Percentiles rank a stretch among this genome's conserved stretches.
These are phyloP conservation scores for Gymnarchus niloticus DNA, from an alignment of 2,113 vertebrate species.

Conservation along the genomic window DNA sequence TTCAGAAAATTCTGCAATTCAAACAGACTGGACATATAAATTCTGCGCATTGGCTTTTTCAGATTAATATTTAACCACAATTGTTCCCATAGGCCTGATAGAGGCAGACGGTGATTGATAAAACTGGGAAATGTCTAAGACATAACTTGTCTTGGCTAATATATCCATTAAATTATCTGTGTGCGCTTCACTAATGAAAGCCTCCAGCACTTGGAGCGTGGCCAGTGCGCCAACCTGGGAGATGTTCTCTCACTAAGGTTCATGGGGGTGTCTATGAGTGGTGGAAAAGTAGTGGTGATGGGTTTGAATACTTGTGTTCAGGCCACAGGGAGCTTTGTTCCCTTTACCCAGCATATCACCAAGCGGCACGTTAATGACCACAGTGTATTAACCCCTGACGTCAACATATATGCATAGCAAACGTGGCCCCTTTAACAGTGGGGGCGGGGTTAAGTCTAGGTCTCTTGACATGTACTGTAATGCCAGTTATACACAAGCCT, in stretches of 20 bases:
- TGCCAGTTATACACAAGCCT: background rate
- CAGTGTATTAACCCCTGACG: background rate
- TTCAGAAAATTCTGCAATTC: background rate
- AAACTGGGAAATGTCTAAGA: constrained; percentile 38
- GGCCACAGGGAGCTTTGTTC: background rate
- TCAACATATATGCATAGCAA: background rate
- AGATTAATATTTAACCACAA: constrained; percentile 37
- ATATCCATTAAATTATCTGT: constrained; percentile 37
- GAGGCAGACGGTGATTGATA: constrained; percentile 37
- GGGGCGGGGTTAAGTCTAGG: background rate
- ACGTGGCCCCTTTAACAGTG: background rate
- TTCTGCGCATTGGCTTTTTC: constrained; percentile 12
- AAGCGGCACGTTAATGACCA: background rate
- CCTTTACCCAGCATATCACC: background rate
- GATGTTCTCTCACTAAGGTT: constrained; percentile 10
- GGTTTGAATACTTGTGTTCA: background rate
- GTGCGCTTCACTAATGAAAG: constrained; percentile 31
- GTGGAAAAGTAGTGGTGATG: background rate
- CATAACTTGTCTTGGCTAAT: constrained; percentile 37
- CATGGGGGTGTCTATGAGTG: background rate
- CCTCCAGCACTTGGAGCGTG: constrained; percentile 26
- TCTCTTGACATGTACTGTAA: background rate
- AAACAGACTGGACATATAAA: background rate
- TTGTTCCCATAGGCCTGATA: constrained; percentile 27
- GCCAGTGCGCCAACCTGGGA: constrained; percentile 15